Evolutionary conservation across 2,797 vertebrate genomes (phyloP), one percentile per base, ranked within the genome.

Genomic region (Crax fasciolata): DNA sequence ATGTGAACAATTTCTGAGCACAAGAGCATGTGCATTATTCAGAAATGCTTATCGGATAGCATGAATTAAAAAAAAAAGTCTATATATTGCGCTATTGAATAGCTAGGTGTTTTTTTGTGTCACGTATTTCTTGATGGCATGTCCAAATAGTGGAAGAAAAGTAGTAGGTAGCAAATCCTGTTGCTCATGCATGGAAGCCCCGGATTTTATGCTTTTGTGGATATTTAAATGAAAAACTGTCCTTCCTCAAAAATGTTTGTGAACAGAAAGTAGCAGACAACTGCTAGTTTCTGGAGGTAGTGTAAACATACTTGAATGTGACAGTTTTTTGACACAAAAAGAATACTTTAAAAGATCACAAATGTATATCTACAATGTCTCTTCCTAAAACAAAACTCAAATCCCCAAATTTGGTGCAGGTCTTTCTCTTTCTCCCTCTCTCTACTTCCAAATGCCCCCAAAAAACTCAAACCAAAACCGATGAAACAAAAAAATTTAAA

Each of bases 1-100:
- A 77, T 87, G 41, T 77, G 70, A 94, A 66, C 25, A 76, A 11
- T 28, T 87, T 79, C 71, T 72, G 18, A 87, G 28, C 19, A 38
- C 7, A 38, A 9, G 1, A 83, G 10, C 7, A 14, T 62, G 51
- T 55, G 14, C 10, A 19, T 68, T 85, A 81, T 63, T 93, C 24
- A 41, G 70, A 81, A 85, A 68, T 41, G 4, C 16, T 85, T 92
- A 77, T 43, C 83, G 46, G 32, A 55, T 78, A 52, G 20, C 62
- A 81, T 86, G 19, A 55, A 58, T 89, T 77, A 7, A 92, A 84
- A 90, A 25, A 46, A 11, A 24, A 28, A 54, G 8, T 16, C 15
- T 86, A 28, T 18, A 67, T 28, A 48, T 43, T 84, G 80, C 84
- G 17, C 19, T 71, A 5, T 81, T 75, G 28, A 43, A 30, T 51